Conservation (phyloP, 1,140 invertebrate species). For the Ips typographus region DNA sequence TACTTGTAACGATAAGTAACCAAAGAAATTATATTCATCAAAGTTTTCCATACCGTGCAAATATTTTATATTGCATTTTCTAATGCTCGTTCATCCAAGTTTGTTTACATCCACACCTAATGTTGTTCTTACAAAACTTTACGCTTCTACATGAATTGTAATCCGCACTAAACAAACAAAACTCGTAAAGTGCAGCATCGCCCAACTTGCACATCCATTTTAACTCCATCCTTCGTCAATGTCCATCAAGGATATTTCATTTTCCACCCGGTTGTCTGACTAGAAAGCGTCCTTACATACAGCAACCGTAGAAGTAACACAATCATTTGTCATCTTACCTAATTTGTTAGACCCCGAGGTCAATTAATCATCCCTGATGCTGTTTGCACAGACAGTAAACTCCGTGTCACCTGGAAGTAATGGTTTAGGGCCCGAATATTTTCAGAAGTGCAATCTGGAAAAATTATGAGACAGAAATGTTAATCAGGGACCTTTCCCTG, state of each 20-base stretch:
- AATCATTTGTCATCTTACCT: slow-evolving; percentile 31
- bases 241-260: slow-evolving; percentile 10
- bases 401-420: slow-evolving; percentile 24
- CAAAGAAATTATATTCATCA: too few species aligned
- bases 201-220: too few species aligned
- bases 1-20: too few species aligned
- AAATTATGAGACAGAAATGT: background rate
- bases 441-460: slow-evolving; percentile 10
- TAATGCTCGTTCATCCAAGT: too few species aligned
- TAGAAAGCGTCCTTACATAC: slow-evolving; percentile 16
- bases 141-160: too few species aligned
- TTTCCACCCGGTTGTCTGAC: slow-evolving; percentile 4
- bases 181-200: too few species aligned
- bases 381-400: slow-evolving; percentile 23
- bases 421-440: slow-evolving; percentile 9
- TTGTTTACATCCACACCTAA: too few species aligned
- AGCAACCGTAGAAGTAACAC: slow-evolving; percentile 15
- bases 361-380: slow-evolving; percentile 27
- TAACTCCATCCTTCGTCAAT: slow-evolving; percentile 6
- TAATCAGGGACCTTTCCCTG: background rate
- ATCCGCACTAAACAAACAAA: too few species aligned
- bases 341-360: slow-evolving; percentile 25
- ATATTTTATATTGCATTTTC: too few species aligned
- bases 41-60: too few species aligned
- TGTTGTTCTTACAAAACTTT: too few species aligned